Conservation (phyloP, 2,797 vertebrate genomes). For the Hoplostethus atlanticus region DNA sequence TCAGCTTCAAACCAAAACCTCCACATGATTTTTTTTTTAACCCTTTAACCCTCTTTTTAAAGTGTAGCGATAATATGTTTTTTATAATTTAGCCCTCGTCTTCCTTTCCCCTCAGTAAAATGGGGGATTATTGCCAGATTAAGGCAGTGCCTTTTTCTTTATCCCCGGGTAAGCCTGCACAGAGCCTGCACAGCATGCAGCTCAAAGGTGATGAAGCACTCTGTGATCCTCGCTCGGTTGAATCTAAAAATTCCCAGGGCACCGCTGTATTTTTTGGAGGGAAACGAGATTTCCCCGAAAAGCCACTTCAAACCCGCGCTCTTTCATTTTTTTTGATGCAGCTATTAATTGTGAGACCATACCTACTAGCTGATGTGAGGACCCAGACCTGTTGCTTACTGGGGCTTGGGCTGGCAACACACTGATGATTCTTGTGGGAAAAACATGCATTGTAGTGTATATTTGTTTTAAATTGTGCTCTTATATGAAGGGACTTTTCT, state of each 20-base stretch:
- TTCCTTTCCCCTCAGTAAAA: constrained; percentile 79
- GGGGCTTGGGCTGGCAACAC: background rate
- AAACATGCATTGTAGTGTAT: background rate
- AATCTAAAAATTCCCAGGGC: constrained; percentile 77
- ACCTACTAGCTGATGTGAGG: constrained; percentile 26
- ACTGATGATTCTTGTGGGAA: background rate
- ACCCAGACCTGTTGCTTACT: constrained; percentile 44
- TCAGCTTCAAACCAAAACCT: constrained; percentile 34
- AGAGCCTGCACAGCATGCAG: constrained; percentile 72
- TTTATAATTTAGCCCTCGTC: constrained; percentile 79
- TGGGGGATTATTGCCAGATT: constrained; percentile 88
- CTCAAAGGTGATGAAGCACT: constrained; percentile 84
- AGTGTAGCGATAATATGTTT: constrained; percentile 65
- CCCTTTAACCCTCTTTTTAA: constrained; percentile 52
- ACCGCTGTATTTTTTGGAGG: constrained; percentile 68
- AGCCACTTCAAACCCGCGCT: constrained; percentile 55
- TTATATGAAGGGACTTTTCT: background rate
- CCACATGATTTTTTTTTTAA: constrained; percentile 31
- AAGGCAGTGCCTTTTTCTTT: constrained; percentile 85
- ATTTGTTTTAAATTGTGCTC: background rate
- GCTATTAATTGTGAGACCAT: constrained; percentile 21
- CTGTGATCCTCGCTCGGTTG: constrained; percentile 77
- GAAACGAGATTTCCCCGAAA: constrained; percentile 72
- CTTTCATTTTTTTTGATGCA: constrained; percentile 50
- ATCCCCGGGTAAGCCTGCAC: constrained; percentile 80